Evolutionary conservation across 2,797 vertebrate species (phyloP), one percentile per base, ranked within the genome.

Genomic region (Pseudochaenichthys georgianus): DNA sequence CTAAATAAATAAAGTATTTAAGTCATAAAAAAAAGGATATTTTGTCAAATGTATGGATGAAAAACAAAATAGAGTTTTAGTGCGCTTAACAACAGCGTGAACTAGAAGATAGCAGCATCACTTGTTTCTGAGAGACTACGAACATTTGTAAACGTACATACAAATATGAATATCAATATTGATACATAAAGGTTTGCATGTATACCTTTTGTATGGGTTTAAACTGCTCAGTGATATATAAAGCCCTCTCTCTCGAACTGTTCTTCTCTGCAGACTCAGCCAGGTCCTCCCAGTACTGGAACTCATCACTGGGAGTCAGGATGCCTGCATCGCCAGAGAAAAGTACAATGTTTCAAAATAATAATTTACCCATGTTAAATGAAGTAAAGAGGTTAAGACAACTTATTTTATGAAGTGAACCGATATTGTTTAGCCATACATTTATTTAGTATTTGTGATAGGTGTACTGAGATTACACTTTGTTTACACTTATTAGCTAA

Each of bases 231-330:
- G 84, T 93, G 93, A 99, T 98, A 92, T 96, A 90, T 48, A 80
- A 65, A 11, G 97, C 97, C 88, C 97, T 92, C 64, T 98, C 97
- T 93, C 92, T 96, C 81, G 71, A 89, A 53, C 77, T 95, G 62
- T 91, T 94, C 84, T 96, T 97, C 91, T 89, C 95, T 73, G 94
- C 96, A 89, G 86, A 94, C 71, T 67, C 92, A 78, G 93, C 89
- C 75, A 96, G 91, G 69, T 99, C 96, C 52, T 78, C 83, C 98
- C 98, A 99, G 92, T 97, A 99, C 87, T 96, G 95, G 91, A 99
- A 98, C 85, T 99, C 98, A 95, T 99, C 98, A 90, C 50, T 91
- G 47, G 97, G 97, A 55, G 95, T 96, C 80, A 98, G 91, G 87
- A 99, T 96, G 83, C 96, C 98, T 99, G 82, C 15, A 80, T 7